Evolutionary conservation across 2,888 invertebrate genomes (phyloP).

Genomic region (Thymelicus acteon): DNA sequence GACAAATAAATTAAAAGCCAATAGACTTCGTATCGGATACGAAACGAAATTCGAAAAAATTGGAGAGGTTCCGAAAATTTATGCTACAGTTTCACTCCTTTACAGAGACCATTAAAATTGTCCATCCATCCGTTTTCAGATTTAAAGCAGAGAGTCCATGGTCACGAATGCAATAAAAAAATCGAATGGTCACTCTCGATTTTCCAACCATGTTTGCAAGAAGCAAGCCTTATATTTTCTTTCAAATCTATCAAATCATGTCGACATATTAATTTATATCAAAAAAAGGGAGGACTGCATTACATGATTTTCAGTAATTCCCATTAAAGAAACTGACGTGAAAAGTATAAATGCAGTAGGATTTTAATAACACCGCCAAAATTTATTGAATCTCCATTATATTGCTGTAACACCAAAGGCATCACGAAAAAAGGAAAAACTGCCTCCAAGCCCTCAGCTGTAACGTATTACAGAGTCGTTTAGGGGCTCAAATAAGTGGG

Average conservation of each 20-base stretch:
- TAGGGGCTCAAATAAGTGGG: too few relatives aligned
- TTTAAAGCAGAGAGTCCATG: conserved; percentile 69
- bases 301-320: conserved; percentile 38
- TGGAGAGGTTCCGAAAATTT: conserved; percentile 66
- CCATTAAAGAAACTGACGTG: conserved; percentile 33
- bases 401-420: too few relatives aligned
- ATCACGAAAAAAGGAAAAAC: too few relatives aligned
- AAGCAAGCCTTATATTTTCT: conserved; percentile 11
- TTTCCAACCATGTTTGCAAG: conserved; percentile 52
- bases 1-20: conserved; percentile 74
- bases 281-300: too few relatives aligned
- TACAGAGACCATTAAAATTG: conserved; percentile 74
- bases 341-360: conserved; percentile 1
- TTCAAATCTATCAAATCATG: too few relatives aligned
- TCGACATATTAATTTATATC: too few relatives aligned
- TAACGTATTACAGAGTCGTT: too few relatives aligned
- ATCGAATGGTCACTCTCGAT: conserved; percentile 67
- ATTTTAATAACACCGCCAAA: conserved; percentile 45
- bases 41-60: conserved; percentile 63
- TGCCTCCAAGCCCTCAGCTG: too few relatives aligned
- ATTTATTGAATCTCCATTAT: neutral
- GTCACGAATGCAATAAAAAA: conserved; percentile 70
- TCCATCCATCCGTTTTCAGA: conserved; percentile 72
- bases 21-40: conserved; percentile 57
- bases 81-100: conserved; percentile 69